Evolutionary conservation across 2,888 invertebrate genomes (phyloP), one percentile per base, ranked within the genome.

Genomic region (Molanna angustata): DNA sequence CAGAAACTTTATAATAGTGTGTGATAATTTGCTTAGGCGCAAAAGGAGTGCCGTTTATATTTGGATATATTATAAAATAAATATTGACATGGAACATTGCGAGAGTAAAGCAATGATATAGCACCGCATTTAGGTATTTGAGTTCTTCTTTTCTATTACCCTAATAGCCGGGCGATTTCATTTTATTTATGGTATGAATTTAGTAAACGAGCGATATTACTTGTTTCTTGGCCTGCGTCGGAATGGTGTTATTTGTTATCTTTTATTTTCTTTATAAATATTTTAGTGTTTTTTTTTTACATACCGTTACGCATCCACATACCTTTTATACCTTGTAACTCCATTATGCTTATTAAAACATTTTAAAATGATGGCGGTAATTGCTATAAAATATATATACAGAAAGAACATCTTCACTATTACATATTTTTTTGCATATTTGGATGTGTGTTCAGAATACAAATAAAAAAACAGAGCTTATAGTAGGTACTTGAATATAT

Each of bases 161-260:
- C 59, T 59, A 59, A 59, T 59, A 59, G 56, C 54, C 51, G 48
- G 56, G 56, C 56, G 59, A 59, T 59, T 59, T 59, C 59, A 54
- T 59, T 56, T 56, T 59, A 56, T 59, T 59, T 59, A 59, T 56
- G 56, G 49, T 59, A 59, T 56, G 59, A 59, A 59, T 59, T 59
- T 59, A 56, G 48, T 54, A 59, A 59, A 59, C 59, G 59, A 59
- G 54, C 56, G 54, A 59, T 56, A 59, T 59, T 58, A 58, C 56
- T 59, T 56, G 56, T 56, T 56, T 54, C 54, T 56, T 56, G 56
- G 58, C 58, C 56, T 54, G 56, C 58, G 55, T 51, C 51, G 53
- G 58, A 56, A 56, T 44, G 53, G 44, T 49, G 59, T 56, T 54
- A 59, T 59, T 59, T 59, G 56, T 59, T 59, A 56, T 56, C 54